phyloP scores from a whole-genome alignment of 37 sponge, comb jelly and placozoan species.

The Ianthella basta region DNA sequence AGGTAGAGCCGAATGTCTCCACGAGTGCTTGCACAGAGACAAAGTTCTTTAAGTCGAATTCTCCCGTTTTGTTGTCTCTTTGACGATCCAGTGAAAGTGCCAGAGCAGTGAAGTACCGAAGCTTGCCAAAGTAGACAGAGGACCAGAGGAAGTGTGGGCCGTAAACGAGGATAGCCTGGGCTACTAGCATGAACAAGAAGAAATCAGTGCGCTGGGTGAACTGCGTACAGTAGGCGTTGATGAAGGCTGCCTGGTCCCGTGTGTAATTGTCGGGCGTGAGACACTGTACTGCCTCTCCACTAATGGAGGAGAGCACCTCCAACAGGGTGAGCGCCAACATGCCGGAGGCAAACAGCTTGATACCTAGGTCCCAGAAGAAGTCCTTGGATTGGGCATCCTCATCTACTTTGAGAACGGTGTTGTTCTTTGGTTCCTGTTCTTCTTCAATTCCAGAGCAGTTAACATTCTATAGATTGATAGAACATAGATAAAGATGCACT shows the following conservation, averaged over 20 bases:
- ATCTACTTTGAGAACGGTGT: background rate
- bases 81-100: conserved; percentile 46
- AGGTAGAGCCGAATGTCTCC: background rate
- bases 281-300: conserved; percentile 49
- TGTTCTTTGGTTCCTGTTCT: background rate
- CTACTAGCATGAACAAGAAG: conserved; percentile 38
- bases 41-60: conserved; percentile 37
- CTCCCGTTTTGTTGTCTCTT: conserved; percentile 50
- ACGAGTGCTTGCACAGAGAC: conserved; percentile 39
- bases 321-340: conserved; percentile 46
- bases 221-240: conserved; percentile 49
- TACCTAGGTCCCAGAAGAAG: conserved; percentile 53
- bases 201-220: conserved; percentile 37
- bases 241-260: conserved; percentile 34
- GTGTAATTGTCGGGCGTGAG: conserved; percentile 34
- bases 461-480: too few relatives aligned
- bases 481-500: too few relatives aligned
- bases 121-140: conserved; percentile 48
- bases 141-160: conserved; percentile 68
- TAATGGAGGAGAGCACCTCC: conserved; percentile 47
- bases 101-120: conserved; percentile 58
- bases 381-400: conserved; percentile 6
- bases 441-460: too few relatives aligned
- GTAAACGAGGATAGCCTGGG: conserved; percentile 39
- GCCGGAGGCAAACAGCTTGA: conserved; percentile 15